These are phyloP conservation scores for Albula glossodonta DNA, from an alignment of 2,113 vertebrate genomes.

Conservation along the genomic window DNA sequence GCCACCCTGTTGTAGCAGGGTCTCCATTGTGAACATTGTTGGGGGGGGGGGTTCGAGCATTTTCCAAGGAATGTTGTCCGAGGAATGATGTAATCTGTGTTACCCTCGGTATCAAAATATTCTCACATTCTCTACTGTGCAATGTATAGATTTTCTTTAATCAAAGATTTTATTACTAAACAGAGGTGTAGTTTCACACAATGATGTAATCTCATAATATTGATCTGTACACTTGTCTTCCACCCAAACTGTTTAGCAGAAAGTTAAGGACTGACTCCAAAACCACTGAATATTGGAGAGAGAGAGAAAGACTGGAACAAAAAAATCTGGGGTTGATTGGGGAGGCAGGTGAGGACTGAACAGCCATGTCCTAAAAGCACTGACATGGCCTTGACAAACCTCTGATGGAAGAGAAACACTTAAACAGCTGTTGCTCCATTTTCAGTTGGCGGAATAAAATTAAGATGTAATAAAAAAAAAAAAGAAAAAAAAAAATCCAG, in stretches of 20 bases:
- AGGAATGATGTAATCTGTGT: neutral
- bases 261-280: constrained; percentile 45
- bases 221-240: constrained; percentile 29
- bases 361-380: constrained; percentile 10
- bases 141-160: constrained; percentile 12
- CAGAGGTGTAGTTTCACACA: constrained; percentile 42
- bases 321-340: neutral
- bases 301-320: constrained; percentile 11
- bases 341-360: neutral
- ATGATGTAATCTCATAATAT: constrained; percentile 39
- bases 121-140: neutral
- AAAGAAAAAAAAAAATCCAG: constrained; percentile 35
- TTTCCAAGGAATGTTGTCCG: neutral
- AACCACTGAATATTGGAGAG: constrained; percentile 60
- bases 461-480: neutral
- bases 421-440: constrained; percentile 15
- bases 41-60: neutral
- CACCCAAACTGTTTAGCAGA: constrained; percentile 33
- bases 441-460: constrained; percentile 30
- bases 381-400: constrained; percentile 1
- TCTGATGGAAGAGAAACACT: constrained; percentile 9
- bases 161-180: constrained; percentile 36
- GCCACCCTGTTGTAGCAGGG: neutral
- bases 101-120: neutral
- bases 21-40: neutral